A percentile compares a stretch with the other conserved stretches of the same genome.
These are phyloP conservation scores for Uromys caudimaculatus DNA, from an alignment of 2,797 vertebrate species.

Conservation along the genomic window DNA sequence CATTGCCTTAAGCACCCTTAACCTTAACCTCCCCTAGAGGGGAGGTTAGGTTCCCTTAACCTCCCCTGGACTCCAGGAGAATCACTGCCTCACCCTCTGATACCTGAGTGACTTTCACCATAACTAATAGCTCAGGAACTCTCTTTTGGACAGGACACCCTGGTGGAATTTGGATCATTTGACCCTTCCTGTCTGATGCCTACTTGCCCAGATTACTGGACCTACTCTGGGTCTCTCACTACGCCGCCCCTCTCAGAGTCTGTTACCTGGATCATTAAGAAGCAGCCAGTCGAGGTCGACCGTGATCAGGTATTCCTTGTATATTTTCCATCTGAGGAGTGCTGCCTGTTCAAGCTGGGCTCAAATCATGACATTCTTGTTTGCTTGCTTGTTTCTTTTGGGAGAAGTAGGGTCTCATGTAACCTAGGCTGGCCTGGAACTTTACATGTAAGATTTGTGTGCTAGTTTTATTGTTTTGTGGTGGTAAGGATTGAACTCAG, in stretches of 20 bases:
- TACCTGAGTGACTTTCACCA: not conserved
- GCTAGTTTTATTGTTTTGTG: not conserved
- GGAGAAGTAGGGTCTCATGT: not conserved
- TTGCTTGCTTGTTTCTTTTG: not conserved
- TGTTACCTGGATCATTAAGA: constrained; percentile 97
- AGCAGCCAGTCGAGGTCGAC: constrained; percentile 95
- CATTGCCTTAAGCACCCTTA: not conserved
- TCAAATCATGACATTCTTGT: not conserved
- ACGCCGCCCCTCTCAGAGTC: constrained; percentile 96
- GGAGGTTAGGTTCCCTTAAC: not conserved
- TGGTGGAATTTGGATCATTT: constrained; percentile 94
- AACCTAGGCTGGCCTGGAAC: not conserved
- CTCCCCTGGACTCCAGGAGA: not conserved
- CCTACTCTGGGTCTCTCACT: constrained; percentile 95
- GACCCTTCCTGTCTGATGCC: constrained; percentile 94
- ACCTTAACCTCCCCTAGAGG: not conserved
- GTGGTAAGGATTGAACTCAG: not conserved
- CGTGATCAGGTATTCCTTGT: constrained; percentile 92
- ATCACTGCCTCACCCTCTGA: not conserved
- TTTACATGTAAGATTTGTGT: not conserved
- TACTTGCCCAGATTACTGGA: constrained; percentile 94
- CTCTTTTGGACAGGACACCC: constrained; percentile 88
- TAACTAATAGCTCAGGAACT: not conserved
- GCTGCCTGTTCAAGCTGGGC: not conserved
- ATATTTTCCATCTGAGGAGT: not conserved